Evolutionary conservation across 2,797 vertebrate genomes (phyloP), one percentile per base, ranked within the genome.

Genomic region (Valencia hispanica): DNA sequence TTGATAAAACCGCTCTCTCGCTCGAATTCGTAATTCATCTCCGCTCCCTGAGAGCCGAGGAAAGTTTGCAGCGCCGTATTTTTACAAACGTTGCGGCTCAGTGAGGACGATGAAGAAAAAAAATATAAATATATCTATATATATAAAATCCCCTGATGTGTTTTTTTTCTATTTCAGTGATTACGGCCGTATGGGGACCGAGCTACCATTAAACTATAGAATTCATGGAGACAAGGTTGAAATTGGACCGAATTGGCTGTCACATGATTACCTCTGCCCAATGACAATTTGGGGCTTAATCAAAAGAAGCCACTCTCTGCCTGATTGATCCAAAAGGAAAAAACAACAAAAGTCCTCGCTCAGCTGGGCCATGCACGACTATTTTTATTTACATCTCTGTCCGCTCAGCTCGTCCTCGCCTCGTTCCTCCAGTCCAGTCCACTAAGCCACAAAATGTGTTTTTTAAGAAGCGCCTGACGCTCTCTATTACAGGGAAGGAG

Each of bases 21-120:
- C 97, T 99, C 98, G 96, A 99, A 99, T 97, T 98, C 98, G 98
- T 98, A 99, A 99, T 99, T 99, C 98, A 99, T 99, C 97, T 98
- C 98, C 98, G 96, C 97, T 97, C 94, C 87, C 93, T 94, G 90
- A 90, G 94, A 94, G 93, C 93, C 92, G 90, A 88, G 94, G 92
- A 96, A 98, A 98, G 97, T 96, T 98, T 97, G 95, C 95, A 43
- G 96, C 95, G 96, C 96, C 65, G 96, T 96, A 96, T 96, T 94
- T 95, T 95, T 96, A 95, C 94, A 97, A 97, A 97, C 96, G 96
- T 97, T 96, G 96, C 96, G 96, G 94, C 96, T 93, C 89, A 88
- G 72, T 82, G 87, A 87, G 81, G 84, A 91, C 84, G 84, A 90
- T 80, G 68, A 79, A 84, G 75, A 96, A 96, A 88, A 96, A 89